Percentiles rank a stretch among this genome's conserved stretches.
phyloP scores from a whole-genome alignment of 2,113 vertebrate genomes.

The Laticauda laticaudata region DNA sequence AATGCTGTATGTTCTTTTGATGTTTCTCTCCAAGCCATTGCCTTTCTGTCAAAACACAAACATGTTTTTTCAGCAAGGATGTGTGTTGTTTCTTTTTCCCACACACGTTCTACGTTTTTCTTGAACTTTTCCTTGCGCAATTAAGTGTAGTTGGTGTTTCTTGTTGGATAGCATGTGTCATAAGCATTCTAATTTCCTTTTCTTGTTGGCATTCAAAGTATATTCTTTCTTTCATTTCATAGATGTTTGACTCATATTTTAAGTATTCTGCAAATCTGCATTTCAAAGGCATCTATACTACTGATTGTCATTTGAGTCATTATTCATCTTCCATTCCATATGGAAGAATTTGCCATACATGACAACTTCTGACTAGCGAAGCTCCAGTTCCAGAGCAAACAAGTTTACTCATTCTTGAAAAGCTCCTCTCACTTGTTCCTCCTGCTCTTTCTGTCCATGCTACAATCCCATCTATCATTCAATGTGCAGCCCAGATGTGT shows the following conservation, averaged over 20 bases:
- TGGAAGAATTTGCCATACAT: neutral
- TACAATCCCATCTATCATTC: neutral
- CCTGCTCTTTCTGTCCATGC: neutral
- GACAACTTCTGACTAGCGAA: neutral
- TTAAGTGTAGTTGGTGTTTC: neutral
- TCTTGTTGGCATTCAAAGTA: neutral
- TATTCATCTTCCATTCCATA: neutral
- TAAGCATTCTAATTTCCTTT: neutral
- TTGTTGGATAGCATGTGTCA: neutral
- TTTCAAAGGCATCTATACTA: neutral
- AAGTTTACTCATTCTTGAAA: neutral
- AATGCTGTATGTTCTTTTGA: neutral
- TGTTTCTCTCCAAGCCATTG: neutral
- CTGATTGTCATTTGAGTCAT: neutral
- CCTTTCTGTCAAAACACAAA: neutral
- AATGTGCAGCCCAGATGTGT: neutral
- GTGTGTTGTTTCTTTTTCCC: neutral
- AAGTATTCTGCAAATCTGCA: neutral
- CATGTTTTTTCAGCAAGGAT: neutral
- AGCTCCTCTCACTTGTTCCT: neutral
- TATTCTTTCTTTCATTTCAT: neutral
- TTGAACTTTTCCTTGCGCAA: neutral
- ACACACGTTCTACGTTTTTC: neutral
- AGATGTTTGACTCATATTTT: neutral
- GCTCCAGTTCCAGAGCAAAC: neutral